phyloP scores from a whole-genome alignment of 2,113 vertebrate genomes.

The Plotosus lineatus region DNA sequence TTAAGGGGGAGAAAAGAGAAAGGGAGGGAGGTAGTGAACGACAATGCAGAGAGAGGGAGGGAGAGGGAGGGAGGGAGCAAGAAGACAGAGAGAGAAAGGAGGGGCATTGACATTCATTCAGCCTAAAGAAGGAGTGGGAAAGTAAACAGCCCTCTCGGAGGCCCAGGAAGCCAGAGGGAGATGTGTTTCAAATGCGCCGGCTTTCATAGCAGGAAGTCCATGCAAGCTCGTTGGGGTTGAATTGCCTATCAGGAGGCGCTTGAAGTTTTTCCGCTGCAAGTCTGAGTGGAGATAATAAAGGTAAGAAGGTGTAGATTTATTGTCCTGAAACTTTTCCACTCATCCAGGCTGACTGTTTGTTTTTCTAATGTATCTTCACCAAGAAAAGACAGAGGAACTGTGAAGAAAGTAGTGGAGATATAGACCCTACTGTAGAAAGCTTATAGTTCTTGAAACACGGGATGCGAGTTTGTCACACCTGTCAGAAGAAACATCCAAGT shows the following conservation, averaged over 20 bases:
- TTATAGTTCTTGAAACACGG: background rate
- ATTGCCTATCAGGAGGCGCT: slow-evolving; percentile 61
- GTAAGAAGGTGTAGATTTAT: slow-evolving; percentile 62
- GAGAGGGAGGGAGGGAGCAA: slow-evolving; percentile 48
- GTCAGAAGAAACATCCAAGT: background rate
- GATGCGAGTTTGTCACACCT: no score
- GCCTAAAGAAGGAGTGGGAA: slow-evolving; percentile 58
- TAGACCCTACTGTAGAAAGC: background rate
- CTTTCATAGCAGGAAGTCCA: slow-evolving; percentile 57
- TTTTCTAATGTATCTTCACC: slow-evolving; percentile 55
- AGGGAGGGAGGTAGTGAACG: slow-evolving; percentile 28
- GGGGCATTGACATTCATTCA: slow-evolving; percentile 58
- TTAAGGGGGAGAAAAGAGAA: slow-evolving; percentile 19
- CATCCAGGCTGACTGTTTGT: slow-evolving; percentile 41
- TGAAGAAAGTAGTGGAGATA: slow-evolving; percentile 31
- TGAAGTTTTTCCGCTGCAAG: slow-evolving; percentile 64
- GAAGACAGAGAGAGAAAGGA: slow-evolving; percentile 55
- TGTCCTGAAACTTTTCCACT: slow-evolving; percentile 25
- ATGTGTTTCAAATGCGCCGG: slow-evolving; percentile 56
- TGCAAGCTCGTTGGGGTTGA: slow-evolving; percentile 64
- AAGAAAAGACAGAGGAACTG: slow-evolving; percentile 61
- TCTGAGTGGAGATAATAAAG: slow-evolving; percentile 62
- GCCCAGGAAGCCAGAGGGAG: slow-evolving; percentile 49
- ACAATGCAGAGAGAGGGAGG: slow-evolving; percentile 32
- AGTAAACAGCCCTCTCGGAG: slow-evolving; percentile 67